These are phyloP conservation scores for Mus pahari DNA, from an alignment of 2,113 vertebrate genomes.

Conservation along the genomic window DNA sequence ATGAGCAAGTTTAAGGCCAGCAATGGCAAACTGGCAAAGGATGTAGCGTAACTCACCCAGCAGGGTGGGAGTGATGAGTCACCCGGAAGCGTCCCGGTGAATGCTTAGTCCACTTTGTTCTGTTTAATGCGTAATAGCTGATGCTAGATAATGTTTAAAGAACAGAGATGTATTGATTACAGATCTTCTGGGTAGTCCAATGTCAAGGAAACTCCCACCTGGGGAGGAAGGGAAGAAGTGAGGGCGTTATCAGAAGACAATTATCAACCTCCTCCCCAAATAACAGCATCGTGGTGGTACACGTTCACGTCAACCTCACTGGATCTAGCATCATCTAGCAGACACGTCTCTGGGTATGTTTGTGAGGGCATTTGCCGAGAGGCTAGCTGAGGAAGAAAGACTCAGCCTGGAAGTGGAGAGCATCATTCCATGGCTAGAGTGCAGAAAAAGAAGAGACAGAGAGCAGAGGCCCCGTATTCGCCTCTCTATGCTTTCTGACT, in stretches of 20 bases:
- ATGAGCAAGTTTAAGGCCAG: not conserved
- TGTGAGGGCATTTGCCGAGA: not conserved
- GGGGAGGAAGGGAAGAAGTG: not conserved
- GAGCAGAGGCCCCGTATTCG: not conserved
- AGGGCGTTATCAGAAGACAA: not conserved
- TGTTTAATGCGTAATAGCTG: not conserved
- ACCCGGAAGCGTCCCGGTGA: rapidly evolving
- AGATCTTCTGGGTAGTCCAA: not conserved
- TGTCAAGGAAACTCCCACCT: not conserved
- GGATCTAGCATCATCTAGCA: not conserved
- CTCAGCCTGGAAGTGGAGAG: not conserved
- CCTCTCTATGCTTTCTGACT: too few relatives aligned
- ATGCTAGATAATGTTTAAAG: not conserved
- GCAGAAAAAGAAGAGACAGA: not conserved
- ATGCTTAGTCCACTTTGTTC: not conserved
- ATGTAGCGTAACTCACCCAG: not conserved
- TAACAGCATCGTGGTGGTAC: not conserved
- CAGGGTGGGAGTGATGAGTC: too few relatives aligned
- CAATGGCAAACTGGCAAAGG: not conserved
- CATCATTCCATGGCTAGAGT: not conserved
- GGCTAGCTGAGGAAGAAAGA: not conserved
- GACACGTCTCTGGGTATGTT: not conserved
- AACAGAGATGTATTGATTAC: not conserved
- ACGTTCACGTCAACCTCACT: not conserved
- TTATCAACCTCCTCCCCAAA: too few relatives aligned